Conservation (phyloP, 2,113 vertebrate species). For the Sapajus apella region DNA sequence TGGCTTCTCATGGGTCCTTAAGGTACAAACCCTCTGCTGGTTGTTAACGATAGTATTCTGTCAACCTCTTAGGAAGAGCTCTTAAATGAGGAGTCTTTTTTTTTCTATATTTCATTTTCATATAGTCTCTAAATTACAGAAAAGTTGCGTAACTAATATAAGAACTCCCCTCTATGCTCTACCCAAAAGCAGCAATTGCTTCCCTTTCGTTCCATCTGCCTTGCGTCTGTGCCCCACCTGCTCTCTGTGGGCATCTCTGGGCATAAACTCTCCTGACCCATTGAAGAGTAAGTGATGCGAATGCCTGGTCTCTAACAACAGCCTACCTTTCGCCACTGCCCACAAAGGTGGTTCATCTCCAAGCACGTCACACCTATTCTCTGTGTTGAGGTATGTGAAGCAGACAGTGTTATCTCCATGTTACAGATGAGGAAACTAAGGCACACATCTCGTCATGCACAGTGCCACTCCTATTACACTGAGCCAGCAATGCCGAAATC, state of each 20-base stretch:
- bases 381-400: fast-evolving
- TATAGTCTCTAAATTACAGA: not conserved
- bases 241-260: fast-evolving
- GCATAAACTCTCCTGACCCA: not conserved
- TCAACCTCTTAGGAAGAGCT: not conserved
- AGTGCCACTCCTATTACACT: not conserved
- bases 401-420: no score
- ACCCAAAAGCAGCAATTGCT: not conserved
- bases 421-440: not conserved
- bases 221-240: no score
- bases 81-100: not conserved
- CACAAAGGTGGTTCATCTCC: not conserved
- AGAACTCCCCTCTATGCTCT: not conserved
- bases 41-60: not conserved
- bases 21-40: not conserved
- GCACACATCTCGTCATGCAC: not conserved
- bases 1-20: not conserved
- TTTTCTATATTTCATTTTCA: not conserved
- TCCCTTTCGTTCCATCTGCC: not conserved
- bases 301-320: no score
- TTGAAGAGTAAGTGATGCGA: fast-evolving
- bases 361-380: not conserved
- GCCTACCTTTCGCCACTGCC: not conserved
- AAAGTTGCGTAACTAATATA: not conserved
- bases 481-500: not conserved